Evolutionary conservation across 2,888 invertebrate species (phyloP).

Genomic region (Tridacna gigas): DNA sequence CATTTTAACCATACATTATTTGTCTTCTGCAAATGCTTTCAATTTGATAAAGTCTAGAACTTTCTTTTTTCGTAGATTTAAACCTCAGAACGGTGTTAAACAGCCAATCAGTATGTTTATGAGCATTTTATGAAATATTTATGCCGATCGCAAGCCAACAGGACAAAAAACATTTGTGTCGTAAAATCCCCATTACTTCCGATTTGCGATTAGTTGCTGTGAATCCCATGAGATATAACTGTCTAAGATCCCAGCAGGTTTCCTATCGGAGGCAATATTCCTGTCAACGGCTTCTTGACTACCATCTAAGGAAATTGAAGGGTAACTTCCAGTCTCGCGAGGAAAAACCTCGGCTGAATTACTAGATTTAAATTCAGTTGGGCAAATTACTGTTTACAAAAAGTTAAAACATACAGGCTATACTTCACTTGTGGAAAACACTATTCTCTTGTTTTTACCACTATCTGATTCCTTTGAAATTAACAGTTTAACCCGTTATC

Average conservation of each 20-base stretch:
- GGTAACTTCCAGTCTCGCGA: background rate
- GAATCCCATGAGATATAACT: conserved; percentile 19
- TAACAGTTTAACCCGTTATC: too few relatives aligned
- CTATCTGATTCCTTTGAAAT: too few relatives aligned
- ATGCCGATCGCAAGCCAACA: conserved; percentile 26
- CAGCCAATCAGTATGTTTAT: conserved; percentile 34
- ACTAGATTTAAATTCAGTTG: conserved; percentile 2
- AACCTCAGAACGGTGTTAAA: conserved; percentile 22
- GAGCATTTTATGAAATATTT: conserved; percentile 37
- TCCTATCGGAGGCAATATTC: conserved; percentile 9
- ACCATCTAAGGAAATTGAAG: background rate
- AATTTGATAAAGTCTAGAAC: background rate
- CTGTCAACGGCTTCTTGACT: background rate
- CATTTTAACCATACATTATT: background rate
- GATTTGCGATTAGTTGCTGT: conserved; percentile 28
- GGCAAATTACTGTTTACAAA: too few relatives aligned
- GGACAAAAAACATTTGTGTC: conserved; percentile 37
- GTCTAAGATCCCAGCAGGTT: conserved; percentile 21
- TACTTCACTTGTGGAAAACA: too few relatives aligned
- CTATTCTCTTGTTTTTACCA: too few relatives aligned
- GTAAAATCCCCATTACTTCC: conserved; percentile 30
- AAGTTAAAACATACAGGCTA: too few relatives aligned
- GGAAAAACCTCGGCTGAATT: background rate
- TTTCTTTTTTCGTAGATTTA: background rate
- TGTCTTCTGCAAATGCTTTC: background rate